Percentiles rank a stretch among this genome's conserved stretches.
These are phyloP conservation scores for Synergus umbraculus DNA, from an alignment of 2,888 invertebrate species.

Conservation along the genomic window DNA sequence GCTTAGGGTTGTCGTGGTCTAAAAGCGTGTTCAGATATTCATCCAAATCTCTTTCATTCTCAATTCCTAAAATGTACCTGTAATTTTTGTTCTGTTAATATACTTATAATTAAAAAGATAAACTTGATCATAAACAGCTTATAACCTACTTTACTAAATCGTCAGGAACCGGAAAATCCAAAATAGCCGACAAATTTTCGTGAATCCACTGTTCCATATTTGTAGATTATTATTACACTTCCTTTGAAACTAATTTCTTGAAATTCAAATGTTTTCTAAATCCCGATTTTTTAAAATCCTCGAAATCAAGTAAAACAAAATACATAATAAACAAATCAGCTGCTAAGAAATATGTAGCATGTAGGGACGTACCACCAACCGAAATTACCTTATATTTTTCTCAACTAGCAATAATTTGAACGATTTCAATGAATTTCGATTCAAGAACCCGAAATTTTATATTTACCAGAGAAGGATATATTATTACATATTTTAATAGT, in stretches of 20 bases:
- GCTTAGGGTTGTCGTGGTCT: constrained; percentile 83
- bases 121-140: not conserved
- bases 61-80: constrained; percentile 87
- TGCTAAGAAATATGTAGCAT: too few relatives aligned
- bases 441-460: too few relatives aligned
- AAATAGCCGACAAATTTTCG: constrained; percentile 82
- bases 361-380: too few relatives aligned
- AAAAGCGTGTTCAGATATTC: constrained; percentile 88
- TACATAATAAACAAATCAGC: too few relatives aligned
- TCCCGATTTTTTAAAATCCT: too few relatives aligned
- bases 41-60: constrained; percentile 85
- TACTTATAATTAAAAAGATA: constrained; percentile 43
- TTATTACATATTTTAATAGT: too few relatives aligned
- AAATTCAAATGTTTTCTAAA: not conserved
- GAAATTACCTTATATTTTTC: too few relatives aligned
- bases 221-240: not conserved
- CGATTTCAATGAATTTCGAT: too few relatives aligned
- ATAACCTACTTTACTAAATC: constrained; percentile 78
- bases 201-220: constrained; percentile 84
- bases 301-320: too few relatives aligned
- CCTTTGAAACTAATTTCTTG: not conserved
- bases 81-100: constrained; percentile 58
- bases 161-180: constrained; percentile 84
- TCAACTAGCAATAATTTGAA: too few relatives aligned
- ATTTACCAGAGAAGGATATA: too few relatives aligned